phyloP scores from a whole-genome alignment of 2,797 vertebrate genomes.

The Phoebastria nigripes region DNA sequence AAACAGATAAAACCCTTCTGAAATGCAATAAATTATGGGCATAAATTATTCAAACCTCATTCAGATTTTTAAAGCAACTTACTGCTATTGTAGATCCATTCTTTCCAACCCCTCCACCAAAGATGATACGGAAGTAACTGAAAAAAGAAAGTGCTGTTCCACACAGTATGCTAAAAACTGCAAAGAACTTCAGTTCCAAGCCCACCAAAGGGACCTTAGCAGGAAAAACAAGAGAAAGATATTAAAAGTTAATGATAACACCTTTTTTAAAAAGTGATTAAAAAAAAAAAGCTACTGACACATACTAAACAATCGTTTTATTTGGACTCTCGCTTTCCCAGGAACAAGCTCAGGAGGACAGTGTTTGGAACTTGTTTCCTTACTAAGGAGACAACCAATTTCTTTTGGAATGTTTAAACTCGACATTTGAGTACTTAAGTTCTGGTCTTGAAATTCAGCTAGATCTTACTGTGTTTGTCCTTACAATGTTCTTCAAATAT shows the following conservation, averaged over 20 bases:
- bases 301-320: not conserved
- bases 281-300: not conserved
- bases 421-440: not conserved
- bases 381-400: not conserved
- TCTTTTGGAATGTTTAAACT: not conserved
- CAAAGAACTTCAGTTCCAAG: conserved; percentile 83
- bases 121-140: conserved; percentile 93
- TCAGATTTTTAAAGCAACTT: conserved; percentile 66
- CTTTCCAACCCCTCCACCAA: conserved; percentile 94
- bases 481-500: not conserved
- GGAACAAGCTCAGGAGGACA: not conserved
- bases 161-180: conserved; percentile 85
- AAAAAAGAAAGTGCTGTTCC: conserved; percentile 88
- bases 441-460: not conserved
- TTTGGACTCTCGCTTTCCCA: not conserved
- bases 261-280: not conserved
- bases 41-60: not conserved
- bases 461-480: not conserved
- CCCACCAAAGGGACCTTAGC: conserved; percentile 85
- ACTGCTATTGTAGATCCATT: conserved; percentile 98
- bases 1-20: not conserved
- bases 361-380: not conserved
- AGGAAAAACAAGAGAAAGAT: conserved; percentile 41
- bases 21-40: not conserved
- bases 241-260: not conserved